A percentile compares a stretch with the other conserved stretches of the same genome.
Evolutionary conservation across 2,888 invertebrate genomes (phyloP).

Genomic region (Notodonta dromedarius): DNA sequence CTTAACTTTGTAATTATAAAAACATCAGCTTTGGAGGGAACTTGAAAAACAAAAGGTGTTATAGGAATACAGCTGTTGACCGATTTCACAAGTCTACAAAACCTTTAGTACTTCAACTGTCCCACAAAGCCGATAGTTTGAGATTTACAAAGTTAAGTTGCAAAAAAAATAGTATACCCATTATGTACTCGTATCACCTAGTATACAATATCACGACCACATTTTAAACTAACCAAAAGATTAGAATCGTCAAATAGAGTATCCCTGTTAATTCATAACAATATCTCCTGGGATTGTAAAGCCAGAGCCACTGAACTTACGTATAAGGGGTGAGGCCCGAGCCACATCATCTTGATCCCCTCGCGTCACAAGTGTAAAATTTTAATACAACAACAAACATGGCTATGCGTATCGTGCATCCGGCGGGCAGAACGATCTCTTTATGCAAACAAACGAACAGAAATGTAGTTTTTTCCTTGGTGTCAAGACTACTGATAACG

Average conservation of each 20-base stretch:
- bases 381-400: slow-evolving; percentile 39
- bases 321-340: slow-evolving; percentile 2
- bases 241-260: neutral
- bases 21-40: too few relatives aligned
- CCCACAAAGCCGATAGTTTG: too few relatives aligned
- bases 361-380: slow-evolving; percentile 19
- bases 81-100: too few relatives aligned
- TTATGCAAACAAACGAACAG: slow-evolving; percentile 15
- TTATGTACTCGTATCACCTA: too few relatives aligned
- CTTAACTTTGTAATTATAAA: too few relatives aligned
- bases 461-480: slow-evolving; percentile 26
- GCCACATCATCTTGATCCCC: neutral
- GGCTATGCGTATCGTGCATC: slow-evolving; percentile 37
- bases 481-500: slow-evolving; percentile 36
- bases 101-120: too few relatives aligned
- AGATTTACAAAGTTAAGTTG: too few relatives aligned
- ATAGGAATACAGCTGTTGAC: too few relatives aligned
- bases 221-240: neutral
- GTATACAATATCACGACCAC: neutral
- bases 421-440: slow-evolving; percentile 38
- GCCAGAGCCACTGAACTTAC: slow-evolving; percentile 1
- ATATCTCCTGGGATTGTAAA: neutral
- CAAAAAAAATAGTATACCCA: too few relatives aligned
- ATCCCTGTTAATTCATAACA: neutral
- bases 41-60: too few relatives aligned